These are phyloP conservation scores for Cosmia trapezina DNA, from an alignment of 2,888 invertebrate species.

Conservation along the genomic window DNA sequence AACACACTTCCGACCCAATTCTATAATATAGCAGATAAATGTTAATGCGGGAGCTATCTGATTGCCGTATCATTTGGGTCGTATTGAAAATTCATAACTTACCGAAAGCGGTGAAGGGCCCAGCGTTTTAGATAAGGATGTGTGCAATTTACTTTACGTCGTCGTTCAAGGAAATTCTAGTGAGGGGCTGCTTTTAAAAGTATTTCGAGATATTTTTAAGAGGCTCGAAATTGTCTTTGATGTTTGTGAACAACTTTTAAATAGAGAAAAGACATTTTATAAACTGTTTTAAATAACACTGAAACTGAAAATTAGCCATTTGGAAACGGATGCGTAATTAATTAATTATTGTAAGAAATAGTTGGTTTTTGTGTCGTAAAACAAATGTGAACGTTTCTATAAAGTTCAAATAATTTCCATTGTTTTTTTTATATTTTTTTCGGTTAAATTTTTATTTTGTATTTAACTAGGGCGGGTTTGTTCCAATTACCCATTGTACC, in stretches of 20 bases:
- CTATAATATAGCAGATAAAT: conserved; percentile 68
- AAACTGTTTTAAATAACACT: neutral
- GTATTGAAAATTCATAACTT: conserved; percentile 81
- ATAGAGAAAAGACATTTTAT: no score
- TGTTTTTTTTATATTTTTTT: neutral
- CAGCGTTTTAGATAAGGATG: conserved; percentile 76
- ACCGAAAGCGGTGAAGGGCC: conserved; percentile 69
- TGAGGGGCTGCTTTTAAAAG: conserved; percentile 46
- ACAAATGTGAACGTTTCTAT: neutral
- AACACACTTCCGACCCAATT: conserved; percentile 43
- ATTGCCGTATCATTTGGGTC: conserved; percentile 69
- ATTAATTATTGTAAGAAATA: neutral
- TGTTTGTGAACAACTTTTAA: neutral
- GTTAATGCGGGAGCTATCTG: conserved; percentile 71
- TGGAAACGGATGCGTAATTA: neutral
- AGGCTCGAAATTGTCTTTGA: neutral
- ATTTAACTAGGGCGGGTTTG: neutral
- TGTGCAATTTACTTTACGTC: conserved; percentile 80
- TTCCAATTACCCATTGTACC: neutral
- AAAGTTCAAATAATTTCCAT: neutral
- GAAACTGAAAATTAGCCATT: no score
- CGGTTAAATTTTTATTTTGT: neutral
- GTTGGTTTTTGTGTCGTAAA: neutral
- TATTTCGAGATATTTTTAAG: conserved; percentile 13
- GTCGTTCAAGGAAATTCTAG: conserved; percentile 61